Conservation (phyloP, 2,113 vertebrate species). For the Crotalus tigris region DNA sequence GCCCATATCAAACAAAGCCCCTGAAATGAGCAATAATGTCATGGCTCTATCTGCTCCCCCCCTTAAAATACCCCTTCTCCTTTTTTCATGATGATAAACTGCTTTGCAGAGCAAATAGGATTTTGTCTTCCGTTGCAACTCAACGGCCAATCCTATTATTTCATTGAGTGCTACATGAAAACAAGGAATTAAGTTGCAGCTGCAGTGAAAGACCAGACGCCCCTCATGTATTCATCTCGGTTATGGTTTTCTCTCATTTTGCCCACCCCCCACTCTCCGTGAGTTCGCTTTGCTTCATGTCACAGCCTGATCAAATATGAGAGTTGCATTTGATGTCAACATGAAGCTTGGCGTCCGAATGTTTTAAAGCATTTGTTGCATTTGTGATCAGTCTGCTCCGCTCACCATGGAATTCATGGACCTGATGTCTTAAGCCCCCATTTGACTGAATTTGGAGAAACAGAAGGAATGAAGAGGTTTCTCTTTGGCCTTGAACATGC, state of each 20-base stretch:
- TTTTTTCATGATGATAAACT: background rate
- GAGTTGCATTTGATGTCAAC: constrained; percentile 15
- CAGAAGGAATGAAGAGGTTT: background rate
- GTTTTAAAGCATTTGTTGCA: constrained; percentile 27
- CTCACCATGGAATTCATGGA: background rate
- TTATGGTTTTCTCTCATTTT: background rate
- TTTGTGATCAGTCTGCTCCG: background rate
- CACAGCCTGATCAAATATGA: background rate
- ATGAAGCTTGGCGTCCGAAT: constrained; percentile 13
- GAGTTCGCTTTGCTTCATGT: constrained; percentile 20
- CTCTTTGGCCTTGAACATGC: background rate
- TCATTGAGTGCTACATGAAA: background rate
- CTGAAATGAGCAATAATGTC: constrained; percentile 22
- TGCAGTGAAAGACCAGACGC: background rate
- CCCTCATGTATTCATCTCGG: fast-evolving
- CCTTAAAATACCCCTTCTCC: background rate
- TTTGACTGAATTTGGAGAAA: constrained; percentile 18
- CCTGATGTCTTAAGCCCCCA: background rate
- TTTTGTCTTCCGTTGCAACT: background rate
- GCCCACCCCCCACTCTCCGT: background rate
- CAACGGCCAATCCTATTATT: constrained; percentile 4
- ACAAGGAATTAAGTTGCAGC: constrained; percentile 1
- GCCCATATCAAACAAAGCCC: constrained; percentile 49
- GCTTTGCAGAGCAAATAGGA: background rate
- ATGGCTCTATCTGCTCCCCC: constrained; percentile 4